phyloP scores from a whole-genome alignment of 1,140 invertebrate species.

The Meloidogyne floridensis region DNA sequence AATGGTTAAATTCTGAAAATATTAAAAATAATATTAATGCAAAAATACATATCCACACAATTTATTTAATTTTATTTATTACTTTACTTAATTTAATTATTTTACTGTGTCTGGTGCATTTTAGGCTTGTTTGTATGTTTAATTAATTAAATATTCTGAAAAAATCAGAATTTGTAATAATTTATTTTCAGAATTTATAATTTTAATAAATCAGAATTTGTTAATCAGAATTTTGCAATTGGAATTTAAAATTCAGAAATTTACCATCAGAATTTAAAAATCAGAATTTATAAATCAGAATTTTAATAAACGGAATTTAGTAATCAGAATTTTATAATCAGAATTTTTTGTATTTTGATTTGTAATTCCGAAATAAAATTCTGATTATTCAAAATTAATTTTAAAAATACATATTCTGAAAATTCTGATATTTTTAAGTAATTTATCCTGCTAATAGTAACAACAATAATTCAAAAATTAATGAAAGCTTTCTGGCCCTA shows the following conservation, averaged over 20 bases:
- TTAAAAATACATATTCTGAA: too few relatives aligned
- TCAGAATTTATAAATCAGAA: too few relatives aligned
- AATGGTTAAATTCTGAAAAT: neutral
- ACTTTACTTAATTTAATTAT: neutral
- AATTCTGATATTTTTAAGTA: neutral
- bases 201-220: too few relatives aligned
- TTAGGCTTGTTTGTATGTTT: neutral
- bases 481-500: neutral
- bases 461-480: neutral
- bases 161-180: neutral
- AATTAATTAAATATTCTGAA: neutral
- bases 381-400: neutral
- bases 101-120: neutral
- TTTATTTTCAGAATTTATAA: neutral
- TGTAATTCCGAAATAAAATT: neutral
- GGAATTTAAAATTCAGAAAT: too few relatives aligned
- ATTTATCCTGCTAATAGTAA: neutral
- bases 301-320: too few relatives aligned
- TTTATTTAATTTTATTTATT: slow-evolving; percentile 8
- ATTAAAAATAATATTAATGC: neutral
- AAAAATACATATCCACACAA: neutral
- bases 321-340: neutral
- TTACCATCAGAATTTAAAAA: too few relatives aligned
- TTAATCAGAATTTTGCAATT: too few relatives aligned
- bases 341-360: neutral